phyloP scores from a whole-genome alignment of 2,888 invertebrate genomes.

The Chloromyia formosa region DNA sequence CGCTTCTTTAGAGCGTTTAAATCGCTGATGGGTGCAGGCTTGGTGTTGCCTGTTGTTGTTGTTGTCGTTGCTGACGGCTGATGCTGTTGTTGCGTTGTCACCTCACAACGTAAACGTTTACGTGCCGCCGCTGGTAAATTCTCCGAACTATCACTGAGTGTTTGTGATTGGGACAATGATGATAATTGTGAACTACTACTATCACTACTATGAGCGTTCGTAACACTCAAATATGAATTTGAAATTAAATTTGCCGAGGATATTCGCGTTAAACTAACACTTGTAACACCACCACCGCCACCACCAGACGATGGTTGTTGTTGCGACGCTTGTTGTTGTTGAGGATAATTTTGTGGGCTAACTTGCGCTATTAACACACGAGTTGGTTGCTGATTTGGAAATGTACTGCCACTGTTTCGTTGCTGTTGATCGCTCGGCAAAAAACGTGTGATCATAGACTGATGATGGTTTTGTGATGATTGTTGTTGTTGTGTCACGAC shows the following conservation, averaged over 20 bases:
- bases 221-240: constrained; percentile 12
- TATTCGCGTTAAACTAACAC: constrained; percentile 13
- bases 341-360: neutral
- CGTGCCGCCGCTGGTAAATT: neutral
- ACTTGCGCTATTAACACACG: constrained; percentile 8
- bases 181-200: neutral
- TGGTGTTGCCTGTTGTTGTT: neutral
- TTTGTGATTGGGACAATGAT: neutral
- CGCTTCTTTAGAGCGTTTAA: constrained; percentile 70
- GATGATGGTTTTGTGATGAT: constrained; percentile 47
- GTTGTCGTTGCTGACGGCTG: constrained; percentile 34
- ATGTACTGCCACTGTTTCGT: constrained; percentile 45
- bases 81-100: constrained; percentile 44
- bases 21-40: constrained; percentile 55
- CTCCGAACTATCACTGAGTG: constrained; percentile 24
- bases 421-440: constrained; percentile 41
- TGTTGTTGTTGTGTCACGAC: constrained; percentile 42
- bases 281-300: neutral
- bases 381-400: constrained; percentile 47
- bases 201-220: neutral
- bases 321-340: neutral
- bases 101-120: constrained; percentile 29
- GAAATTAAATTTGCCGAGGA: neutral
- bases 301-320: neutral
- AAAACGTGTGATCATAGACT: constrained; percentile 50